These are phyloP conservation scores for Ceryle rudis DNA, from an alignment of 2,797 vertebrate species.

Conservation along the genomic window DNA sequence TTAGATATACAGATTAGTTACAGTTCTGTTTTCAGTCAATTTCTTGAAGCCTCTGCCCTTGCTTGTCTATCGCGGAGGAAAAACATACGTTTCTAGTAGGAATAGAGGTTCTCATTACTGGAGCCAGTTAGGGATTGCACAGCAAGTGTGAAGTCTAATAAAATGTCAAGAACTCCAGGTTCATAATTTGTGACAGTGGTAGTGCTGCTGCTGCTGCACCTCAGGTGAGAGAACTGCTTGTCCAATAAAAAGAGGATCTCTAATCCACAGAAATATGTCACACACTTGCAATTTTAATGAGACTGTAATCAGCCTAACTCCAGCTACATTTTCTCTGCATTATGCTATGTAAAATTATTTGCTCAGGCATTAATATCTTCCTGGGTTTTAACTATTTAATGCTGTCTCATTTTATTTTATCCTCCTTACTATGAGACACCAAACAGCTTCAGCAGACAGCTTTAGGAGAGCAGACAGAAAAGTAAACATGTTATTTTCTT, in stretches of 20 bases:
- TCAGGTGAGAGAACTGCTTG: neutral
- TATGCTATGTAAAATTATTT: slow-evolving; percentile 5
- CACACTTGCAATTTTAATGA: neutral
- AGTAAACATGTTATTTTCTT: neutral
- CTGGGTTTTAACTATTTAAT: neutral
- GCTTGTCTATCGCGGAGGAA: slow-evolving; percentile 38
- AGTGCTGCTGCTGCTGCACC: neutral
- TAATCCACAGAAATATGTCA: neutral
- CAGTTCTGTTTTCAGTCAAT: slow-evolving; percentile 59
- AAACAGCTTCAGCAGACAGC: neutral
- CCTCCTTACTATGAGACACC: neutral
- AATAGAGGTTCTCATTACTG: slow-evolving; percentile 47
- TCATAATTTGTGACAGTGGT: slow-evolving; percentile 23
- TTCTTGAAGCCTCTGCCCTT: slow-evolving; percentile 54
- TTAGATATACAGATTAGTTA: slow-evolving; percentile 69
- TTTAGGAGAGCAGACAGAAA: neutral
- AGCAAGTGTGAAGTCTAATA: slow-evolving; percentile 45
- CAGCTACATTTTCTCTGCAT: neutral
- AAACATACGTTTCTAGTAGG: slow-evolving; percentile 29
- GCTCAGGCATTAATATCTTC: neutral
- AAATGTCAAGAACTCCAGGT: slow-evolving; percentile 27
- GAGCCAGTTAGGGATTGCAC: neutral
- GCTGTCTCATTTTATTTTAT: neutral
- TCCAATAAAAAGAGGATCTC: neutral
- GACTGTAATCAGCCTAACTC: neutral